These are phyloP conservation scores for Meiosimyza platycephala DNA, from an alignment of 2,888 invertebrate species.

Conservation along the genomic window DNA sequence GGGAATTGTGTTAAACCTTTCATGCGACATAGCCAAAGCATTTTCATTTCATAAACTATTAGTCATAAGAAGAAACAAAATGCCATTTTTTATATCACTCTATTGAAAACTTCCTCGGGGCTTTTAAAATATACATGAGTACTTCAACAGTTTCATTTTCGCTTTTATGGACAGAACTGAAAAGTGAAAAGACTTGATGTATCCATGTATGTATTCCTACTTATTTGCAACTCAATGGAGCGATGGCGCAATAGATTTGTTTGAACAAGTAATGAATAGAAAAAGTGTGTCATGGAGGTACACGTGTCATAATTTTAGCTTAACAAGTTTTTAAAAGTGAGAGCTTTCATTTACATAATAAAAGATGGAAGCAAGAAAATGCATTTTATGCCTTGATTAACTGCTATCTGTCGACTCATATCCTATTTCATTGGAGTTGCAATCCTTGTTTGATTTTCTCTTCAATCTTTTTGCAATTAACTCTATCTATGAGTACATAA, in stretches of 20 bases:
- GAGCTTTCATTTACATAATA: not conserved
- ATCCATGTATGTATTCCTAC: too few species aligned
- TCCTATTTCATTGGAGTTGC: not conserved
- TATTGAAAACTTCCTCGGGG: too few species aligned
- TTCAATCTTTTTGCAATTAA: conserved; percentile 11
- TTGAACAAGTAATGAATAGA: conserved; percentile 12
- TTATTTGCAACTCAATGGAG: not conserved
- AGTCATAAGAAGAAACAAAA: too few species aligned
- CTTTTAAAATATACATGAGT: too few species aligned
- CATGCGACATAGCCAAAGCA: too few species aligned
- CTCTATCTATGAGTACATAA: not conserved
- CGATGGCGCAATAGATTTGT: conserved; percentile 1
- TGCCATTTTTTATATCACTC: too few species aligned
- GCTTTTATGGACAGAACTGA: too few species aligned
- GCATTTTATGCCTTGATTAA: not conserved
- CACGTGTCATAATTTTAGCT: conserved; percentile 21
- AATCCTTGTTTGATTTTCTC: conserved; percentile 11
- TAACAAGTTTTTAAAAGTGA: conserved; percentile 20
- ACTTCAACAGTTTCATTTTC: too few species aligned
- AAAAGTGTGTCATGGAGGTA: conserved; percentile 32
- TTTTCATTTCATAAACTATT: too few species aligned
- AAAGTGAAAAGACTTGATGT: too few species aligned
- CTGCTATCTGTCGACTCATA: not conserved
- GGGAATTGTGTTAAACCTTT: too few species aligned
- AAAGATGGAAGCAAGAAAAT: not conserved